Evolutionary conservation across 2,888 invertebrate genomes (phyloP).

Genomic region (Drosophila buzzatii): DNA sequence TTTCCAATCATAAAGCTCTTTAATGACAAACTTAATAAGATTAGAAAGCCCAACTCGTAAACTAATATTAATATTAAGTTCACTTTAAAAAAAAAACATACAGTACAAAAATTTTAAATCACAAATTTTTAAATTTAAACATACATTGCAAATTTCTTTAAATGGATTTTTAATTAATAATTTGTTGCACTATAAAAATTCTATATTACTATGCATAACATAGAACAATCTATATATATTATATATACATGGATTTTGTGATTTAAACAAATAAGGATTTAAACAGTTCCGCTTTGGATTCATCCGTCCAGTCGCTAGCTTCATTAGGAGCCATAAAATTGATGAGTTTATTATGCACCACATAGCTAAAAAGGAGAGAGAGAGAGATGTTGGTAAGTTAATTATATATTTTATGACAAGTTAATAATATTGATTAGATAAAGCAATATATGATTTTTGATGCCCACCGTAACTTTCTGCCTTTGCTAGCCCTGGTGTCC

Average conservation of each 20-base stretch:
- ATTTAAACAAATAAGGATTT: slow-evolving; percentile 90
- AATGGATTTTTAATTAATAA: slow-evolving; percentile 12
- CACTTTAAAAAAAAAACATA: too few relatives aligned
- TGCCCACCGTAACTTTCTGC: slow-evolving; percentile 91
- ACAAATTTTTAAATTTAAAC: neutral
- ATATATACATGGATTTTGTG: neutral
- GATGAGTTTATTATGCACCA: slow-evolving; percentile 93
- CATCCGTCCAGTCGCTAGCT: slow-evolving; percentile 89
- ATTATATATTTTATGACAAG: neutral
- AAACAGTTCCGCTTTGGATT: slow-evolving; percentile 92
- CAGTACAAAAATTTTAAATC: too few relatives aligned
- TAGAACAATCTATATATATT: slow-evolving; percentile 14
- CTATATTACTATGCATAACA: slow-evolving; percentile 3
- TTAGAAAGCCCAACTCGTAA: too few relatives aligned
- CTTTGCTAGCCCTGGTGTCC: slow-evolving; percentile 97
- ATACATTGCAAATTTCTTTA: neutral
- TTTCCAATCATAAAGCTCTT: too few relatives aligned
- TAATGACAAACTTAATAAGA: too few relatives aligned
- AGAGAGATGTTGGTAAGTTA: neutral
- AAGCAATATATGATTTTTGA: neutral
- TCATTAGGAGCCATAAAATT: slow-evolving; percentile 96
- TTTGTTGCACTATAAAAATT: slow-evolving; percentile 6
- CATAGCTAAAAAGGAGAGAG: slow-evolving; percentile 86
- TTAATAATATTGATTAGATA: neutral
- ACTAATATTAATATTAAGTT: too few relatives aligned